These are phyloP conservation scores for Halcyon smyrnensis DNA, from an alignment of 2,797 vertebrate genomes.

Conservation along the genomic window DNA sequence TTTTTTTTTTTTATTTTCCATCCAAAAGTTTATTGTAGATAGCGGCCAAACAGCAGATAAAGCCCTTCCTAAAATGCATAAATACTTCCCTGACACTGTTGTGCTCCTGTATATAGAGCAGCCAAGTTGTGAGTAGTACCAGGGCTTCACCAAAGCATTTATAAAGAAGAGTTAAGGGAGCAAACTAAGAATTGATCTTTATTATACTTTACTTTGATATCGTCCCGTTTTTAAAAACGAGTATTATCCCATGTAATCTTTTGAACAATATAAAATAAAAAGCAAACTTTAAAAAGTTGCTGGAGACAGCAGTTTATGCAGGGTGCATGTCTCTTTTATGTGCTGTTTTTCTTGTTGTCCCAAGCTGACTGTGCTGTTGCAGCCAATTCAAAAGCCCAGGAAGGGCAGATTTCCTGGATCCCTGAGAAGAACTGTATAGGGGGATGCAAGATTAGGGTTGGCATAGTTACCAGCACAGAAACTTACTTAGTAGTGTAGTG, in stretches of 20 bases:
- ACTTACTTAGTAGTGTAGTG: background rate
- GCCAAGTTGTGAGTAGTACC: background rate
- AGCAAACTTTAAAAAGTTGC: background rate
- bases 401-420: background rate
- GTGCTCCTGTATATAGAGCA: accelerated
- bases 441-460: background rate
- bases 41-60: background rate
- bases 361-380: background rate
- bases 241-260: background rate
- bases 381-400: background rate
- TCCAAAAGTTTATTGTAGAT: background rate
- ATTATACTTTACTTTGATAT: background rate
- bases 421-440: background rate
- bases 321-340: background rate
- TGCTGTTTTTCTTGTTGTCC: background rate
- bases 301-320: background rate
- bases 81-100: background rate
- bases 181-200: background rate
- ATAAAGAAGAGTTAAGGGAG: background rate
- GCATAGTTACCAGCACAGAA: background rate
- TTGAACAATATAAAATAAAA: background rate
- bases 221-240: background rate
- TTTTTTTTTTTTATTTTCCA: too few species aligned
- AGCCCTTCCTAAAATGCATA: background rate
- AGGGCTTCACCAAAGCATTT: background rate